Evolutionary conservation across 1,140 invertebrate species (phyloP), one percentile per base, ranked within the genome.

Genomic region (Zaprionus vittiger): DNA sequence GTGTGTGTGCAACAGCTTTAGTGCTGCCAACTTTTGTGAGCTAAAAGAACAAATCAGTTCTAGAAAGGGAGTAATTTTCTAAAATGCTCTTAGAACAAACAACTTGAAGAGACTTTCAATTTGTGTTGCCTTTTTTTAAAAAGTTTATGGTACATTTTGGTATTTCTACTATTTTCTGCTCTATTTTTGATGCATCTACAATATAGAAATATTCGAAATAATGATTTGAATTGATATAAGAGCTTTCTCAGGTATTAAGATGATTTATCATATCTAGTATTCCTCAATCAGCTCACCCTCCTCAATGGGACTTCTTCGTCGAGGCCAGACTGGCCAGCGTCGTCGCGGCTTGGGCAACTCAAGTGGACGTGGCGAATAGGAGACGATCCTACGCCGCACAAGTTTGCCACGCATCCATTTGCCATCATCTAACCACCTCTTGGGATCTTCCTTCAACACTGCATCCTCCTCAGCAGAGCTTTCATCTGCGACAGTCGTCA

Each of bases 251-350:
- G 1, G 37, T 0, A 14, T 38, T 38, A 1, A 3, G 14, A 4
- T 37, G 4, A 37, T 2, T 37, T 14, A 14, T 1, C 38, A n/a
- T 17, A 20, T 9, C 41, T 44, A 67, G 20, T 14, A 44, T n/a
- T 57, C 31, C 28, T 82, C 71, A 1, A 9, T 5, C 9, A 79
- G 17, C 52, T 83, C 80, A 1, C 80, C 81, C 11, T 83, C 77
- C 28, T 83, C 80, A 5, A 54, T 11, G 3, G 5, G 37, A 17
- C 14, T 37, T n/a, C 12, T 47, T 2, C 59, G 31, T 12, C 1
- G 5, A 17, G 20, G 28, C 31, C n/a, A 57, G 12, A 24, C 37
- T 22, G 15, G 14, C 41, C 47, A 26, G n/a, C 54, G 41, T 11
- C 37, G 59, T 4, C 11, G n/a, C 12, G 5, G 28, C 1, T 2